A percentile compares a stretch with the other conserved stretches of the same genome.
Conservation (phyloP, 2,797 vertebrate species). For the Hippocampus kuda region DNA sequence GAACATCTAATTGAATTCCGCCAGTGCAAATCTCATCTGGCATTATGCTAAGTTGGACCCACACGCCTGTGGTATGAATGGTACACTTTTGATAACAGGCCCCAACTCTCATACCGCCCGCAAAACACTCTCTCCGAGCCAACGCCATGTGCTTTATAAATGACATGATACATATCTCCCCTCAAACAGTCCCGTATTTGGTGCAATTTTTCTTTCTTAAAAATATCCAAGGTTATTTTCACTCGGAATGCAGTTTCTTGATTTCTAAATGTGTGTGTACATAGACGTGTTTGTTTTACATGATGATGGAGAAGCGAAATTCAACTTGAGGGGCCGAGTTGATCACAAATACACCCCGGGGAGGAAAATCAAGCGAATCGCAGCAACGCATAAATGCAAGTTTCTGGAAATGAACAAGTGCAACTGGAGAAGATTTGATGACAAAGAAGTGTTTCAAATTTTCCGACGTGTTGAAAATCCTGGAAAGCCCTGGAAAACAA, state of each 20-base stretch:
- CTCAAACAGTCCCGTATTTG: constrained; percentile 42
- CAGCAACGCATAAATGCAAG: constrained; percentile 20
- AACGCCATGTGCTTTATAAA: constrained; percentile 49
- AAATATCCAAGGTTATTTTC: constrained; percentile 40
- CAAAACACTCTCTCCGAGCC: constrained; percentile 35
- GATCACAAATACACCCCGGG: not conserved
- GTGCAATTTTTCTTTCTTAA: constrained; percentile 37
- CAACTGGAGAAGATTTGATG: constrained; percentile 21
- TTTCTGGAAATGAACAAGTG: constrained; percentile 21
- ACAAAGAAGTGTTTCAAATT: constrained; percentile 12
- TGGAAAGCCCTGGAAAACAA: constrained; percentile 47
- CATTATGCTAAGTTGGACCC: constrained; percentile 55
- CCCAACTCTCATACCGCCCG: constrained; percentile 23
- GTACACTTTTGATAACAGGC: constrained; percentile 54
- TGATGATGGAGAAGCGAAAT: constrained; percentile 41
- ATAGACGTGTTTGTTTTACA: constrained; percentile 31
- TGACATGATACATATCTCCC: constrained; percentile 50
- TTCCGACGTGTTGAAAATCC: constrained; percentile 22
- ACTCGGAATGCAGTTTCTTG: constrained; percentile 40
- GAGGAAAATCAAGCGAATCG: constrained; percentile 15
- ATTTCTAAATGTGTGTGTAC: constrained; percentile 38
- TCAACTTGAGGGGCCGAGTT: constrained; percentile 43
- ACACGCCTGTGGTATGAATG: constrained; percentile 47
- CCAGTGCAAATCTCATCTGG: constrained; percentile 49
- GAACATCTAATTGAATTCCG: constrained; percentile 59